Percentiles rank a stretch among this genome's conserved stretches.
phyloP scores from a whole-genome alignment of 1,140 invertebrate species.

The Lamellibrachia luymesi region DNA sequence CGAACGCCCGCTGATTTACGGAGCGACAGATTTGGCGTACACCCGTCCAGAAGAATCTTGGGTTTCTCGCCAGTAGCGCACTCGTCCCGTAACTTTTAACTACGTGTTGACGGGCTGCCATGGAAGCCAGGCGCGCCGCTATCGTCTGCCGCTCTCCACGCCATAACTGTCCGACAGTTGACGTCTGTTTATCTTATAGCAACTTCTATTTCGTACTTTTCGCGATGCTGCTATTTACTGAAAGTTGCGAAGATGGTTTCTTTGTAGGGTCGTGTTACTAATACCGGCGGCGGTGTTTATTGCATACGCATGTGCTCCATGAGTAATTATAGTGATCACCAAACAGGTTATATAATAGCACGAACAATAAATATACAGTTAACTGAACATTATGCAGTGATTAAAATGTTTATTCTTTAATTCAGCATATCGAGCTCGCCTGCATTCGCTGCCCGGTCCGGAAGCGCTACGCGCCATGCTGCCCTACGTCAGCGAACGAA shows the following conservation, averaged over 20 bases:
- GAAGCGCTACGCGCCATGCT: slow-evolving; percentile 40
- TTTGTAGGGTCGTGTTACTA: background rate
- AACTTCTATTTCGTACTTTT: background rate
- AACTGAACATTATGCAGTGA: background rate
- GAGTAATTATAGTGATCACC: background rate
- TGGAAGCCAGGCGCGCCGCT: background rate
- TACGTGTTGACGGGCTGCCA: background rate
- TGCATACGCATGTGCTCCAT: background rate
- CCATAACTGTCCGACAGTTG: background rate
- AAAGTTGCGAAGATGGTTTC: background rate
- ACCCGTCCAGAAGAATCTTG: background rate
- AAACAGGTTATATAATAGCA: background rate
- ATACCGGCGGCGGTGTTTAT: background rate
- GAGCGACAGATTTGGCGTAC: background rate
- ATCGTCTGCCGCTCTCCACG: background rate
- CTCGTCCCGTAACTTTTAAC: slow-evolving; percentile 4
- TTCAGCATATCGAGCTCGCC: slow-evolving; percentile 37
- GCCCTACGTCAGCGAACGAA: slow-evolving; percentile 52
- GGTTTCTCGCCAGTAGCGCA: background rate
- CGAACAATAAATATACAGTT: background rate
- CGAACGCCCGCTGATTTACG: background rate
- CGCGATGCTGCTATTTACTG: background rate
- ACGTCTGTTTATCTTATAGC: background rate
- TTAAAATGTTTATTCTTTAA: slow-evolving; percentile 24
- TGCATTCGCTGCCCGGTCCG: slow-evolving; percentile 38